phyloP scores from a whole-genome alignment of 2,113 vertebrate genomes.

The Theristicus caerulescens region DNA sequence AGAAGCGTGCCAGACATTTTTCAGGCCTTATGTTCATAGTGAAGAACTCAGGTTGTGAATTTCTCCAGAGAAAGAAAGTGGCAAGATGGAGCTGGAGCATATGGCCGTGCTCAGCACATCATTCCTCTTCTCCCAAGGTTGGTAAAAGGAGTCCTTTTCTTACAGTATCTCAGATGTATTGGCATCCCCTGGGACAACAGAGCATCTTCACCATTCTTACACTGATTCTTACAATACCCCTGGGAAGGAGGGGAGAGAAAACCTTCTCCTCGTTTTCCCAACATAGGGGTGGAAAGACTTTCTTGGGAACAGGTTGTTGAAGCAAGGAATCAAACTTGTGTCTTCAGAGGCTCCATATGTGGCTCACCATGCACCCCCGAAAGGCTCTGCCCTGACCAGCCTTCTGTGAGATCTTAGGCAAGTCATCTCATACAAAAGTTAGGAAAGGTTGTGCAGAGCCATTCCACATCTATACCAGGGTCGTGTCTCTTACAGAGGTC shows the following conservation, averaged over 20 bases:
- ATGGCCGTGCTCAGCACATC: background rate
- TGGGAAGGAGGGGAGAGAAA: background rate
- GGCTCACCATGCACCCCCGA: background rate
- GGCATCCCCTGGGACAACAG: background rate
- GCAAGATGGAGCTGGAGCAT: background rate
- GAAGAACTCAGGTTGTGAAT: background rate
- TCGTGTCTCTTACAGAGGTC: background rate
- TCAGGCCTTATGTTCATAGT: background rate
- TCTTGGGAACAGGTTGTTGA: background rate
- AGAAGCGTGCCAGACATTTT: background rate
- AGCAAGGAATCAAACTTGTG: background rate
- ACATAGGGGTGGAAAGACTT: background rate
- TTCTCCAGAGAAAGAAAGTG: background rate
- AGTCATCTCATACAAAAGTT: background rate
- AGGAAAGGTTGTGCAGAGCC: background rate
- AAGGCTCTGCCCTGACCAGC: background rate
- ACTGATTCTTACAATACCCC: background rate
- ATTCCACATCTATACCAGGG: background rate
- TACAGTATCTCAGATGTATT: background rate
- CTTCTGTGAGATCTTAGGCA: background rate
- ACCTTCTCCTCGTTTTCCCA: background rate
- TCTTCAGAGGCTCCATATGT: background rate
- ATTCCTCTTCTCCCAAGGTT: background rate
- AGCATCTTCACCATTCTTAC: background rate
- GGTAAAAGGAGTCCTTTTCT: background rate